These are phyloP conservation scores for Ruditapes philippinarum DNA, from an alignment of 1,140 invertebrate species.

Conservation along the genomic window DNA sequence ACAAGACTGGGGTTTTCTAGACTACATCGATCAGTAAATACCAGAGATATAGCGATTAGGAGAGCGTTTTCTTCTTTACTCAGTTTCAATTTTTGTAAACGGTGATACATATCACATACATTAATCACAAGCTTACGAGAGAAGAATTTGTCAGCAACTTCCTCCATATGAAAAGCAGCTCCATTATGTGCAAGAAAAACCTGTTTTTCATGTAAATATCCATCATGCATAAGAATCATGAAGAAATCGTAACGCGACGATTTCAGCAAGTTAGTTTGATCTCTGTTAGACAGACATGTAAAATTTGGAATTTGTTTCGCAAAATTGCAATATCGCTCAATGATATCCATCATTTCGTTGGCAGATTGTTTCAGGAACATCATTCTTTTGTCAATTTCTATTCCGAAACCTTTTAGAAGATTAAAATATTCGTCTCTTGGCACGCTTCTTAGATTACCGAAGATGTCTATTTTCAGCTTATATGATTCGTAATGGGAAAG, in stretches of 20 bases:
- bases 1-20: conserved; percentile 12
- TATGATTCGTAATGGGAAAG: conserved; percentile 39
- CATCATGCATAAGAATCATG: conserved; percentile 54
- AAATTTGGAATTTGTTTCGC: conserved; percentile 54
- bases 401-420: conserved; percentile 33
- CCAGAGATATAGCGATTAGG: conserved; percentile 25
- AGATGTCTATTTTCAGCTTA: conserved; percentile 36
- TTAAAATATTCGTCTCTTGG: conserved; percentile 52
- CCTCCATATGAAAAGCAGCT: conserved; percentile 41
- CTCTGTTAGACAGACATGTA: conserved; percentile 16
- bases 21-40: conserved; percentile 43
- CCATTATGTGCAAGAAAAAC: conserved; percentile 53
- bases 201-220: conserved; percentile 44
- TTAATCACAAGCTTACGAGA: conserved; percentile 36
- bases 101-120: conserved; percentile 50
- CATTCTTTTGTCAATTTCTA: conserved; percentile 49
- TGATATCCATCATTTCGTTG: conserved; percentile 40
- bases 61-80: conserved; percentile 43
- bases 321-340: conserved; percentile 43
- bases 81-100: conserved; percentile 44
- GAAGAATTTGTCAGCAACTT: conserved; percentile 58
- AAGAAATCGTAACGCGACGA: conserved; percentile 48
- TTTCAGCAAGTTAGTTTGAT: conserved; percentile 44
- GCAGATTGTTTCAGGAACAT: conserved; percentile 43
- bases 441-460: conserved; percentile 41